phyloP scores from a whole-genome alignment of 2,113 vertebrate genomes.

The Microcebus griseorufus region DNA sequence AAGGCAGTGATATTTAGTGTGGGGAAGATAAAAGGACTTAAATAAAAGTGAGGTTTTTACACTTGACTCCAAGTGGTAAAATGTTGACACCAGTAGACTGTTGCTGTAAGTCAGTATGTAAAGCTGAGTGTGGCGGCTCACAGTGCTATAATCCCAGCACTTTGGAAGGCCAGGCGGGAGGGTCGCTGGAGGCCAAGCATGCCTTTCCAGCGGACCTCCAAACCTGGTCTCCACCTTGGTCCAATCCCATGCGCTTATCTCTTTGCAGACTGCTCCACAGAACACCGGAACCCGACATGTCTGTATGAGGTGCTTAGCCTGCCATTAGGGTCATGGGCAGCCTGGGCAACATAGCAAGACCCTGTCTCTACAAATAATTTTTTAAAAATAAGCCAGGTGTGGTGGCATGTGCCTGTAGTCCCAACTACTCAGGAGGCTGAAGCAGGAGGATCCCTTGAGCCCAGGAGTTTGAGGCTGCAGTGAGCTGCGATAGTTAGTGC shows the following conservation, averaged over 20 bases:
- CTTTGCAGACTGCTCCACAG: background rate
- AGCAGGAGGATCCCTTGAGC: too few species aligned
- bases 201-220: background rate
- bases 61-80: background rate
- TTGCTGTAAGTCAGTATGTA: background rate
- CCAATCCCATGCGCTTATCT: fast-evolving
- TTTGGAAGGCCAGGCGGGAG: too few species aligned
- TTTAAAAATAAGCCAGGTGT: too few species aligned
- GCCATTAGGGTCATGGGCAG: background rate
- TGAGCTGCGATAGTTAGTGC: too few species aligned
- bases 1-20: background rate
- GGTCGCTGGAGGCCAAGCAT: too few species aligned
- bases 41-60: background rate
- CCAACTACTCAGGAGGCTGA: too few species aligned
- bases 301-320: background rate
- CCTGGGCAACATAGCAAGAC: too few species aligned
- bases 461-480: too few species aligned
- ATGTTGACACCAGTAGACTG: background rate
- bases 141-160: too few species aligned
- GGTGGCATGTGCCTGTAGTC: too few species aligned
- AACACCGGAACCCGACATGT: background rate
- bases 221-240: background rate
- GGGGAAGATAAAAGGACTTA: background rate
- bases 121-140: too few species aligned
- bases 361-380: too few species aligned